Evolutionary conservation across 2,113 vertebrate species (phyloP).

Genomic region (Onychostoma macrolepis): DNA sequence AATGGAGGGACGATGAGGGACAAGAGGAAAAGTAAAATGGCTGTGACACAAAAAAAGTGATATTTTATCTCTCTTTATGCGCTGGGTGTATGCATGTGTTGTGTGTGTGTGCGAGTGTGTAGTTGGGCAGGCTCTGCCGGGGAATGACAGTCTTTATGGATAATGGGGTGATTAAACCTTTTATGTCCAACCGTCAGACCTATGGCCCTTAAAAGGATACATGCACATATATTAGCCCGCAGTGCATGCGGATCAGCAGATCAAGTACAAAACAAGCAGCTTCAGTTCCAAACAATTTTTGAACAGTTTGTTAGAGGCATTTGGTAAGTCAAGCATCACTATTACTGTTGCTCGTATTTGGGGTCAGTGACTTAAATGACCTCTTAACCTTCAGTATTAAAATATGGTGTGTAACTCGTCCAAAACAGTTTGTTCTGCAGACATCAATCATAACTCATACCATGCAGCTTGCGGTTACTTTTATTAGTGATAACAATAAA

Average conservation of each 20-base stretch:
- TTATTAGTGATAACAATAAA: too few species aligned
- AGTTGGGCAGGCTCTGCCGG: conserved; percentile 52
- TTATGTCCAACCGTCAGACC: conserved; percentile 36
- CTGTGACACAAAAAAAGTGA: conserved; percentile 55
- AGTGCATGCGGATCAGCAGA: conserved; percentile 11
- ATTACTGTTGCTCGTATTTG: neutral
- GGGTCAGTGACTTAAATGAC: neutral
- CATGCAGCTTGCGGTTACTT: neutral
- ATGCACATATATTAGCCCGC: conserved; percentile 25
- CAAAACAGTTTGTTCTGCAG: neutral
- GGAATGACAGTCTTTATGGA: conserved; percentile 57
- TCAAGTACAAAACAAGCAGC: conserved; percentile 25
- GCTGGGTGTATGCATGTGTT: conserved; percentile 23
- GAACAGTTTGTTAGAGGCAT: neutral
- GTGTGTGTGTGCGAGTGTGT: conserved; percentile 32
- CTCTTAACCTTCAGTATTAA: neutral
- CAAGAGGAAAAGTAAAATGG: conserved; percentile 69
- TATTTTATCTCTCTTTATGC: conserved; percentile 60
- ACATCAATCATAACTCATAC: neutral
- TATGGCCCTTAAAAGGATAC: conserved; percentile 25
- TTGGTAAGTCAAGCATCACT: conserved; percentile 26
- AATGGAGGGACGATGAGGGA: conserved; percentile 65
- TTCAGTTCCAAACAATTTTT: conserved; percentile 52
- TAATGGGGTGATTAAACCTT: conserved; percentile 47
- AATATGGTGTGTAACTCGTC: neutral